Conservation (phyloP, 2,888 invertebrate species). For the Physocephala rufipes region DNA sequence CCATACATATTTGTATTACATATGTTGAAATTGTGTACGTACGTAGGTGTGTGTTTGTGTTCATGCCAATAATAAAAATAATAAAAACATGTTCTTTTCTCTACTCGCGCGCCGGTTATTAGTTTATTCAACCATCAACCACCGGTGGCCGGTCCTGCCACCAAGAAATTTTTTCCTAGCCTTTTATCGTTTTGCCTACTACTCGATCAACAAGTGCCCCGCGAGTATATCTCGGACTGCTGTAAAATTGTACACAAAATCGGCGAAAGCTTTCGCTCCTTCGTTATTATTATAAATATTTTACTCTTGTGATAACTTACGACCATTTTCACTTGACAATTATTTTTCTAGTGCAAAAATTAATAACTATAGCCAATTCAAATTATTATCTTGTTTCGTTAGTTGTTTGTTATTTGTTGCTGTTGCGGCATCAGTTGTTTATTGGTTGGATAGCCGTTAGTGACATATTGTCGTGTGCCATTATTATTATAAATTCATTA, state of each 20-base stretch:
- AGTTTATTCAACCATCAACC: background rate
- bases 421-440: background rate
- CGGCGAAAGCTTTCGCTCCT: slow-evolving; percentile 5
- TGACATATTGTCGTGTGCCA: background rate
- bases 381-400: background rate
- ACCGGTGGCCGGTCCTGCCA: slow-evolving; percentile 4
- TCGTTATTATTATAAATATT: background rate
- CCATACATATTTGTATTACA: too few relatives aligned
- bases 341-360: slow-evolving; percentile 1
- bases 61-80: background rate
- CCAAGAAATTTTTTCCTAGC: background rate
- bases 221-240: background rate
- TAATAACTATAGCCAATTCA: too few relatives aligned
- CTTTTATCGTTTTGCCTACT: background rate
- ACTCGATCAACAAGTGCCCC: background rate
- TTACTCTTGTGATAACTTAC: background rate
- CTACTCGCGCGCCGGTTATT: background rate
- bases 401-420: slow-evolving; percentile 8
- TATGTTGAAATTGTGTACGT: background rate
- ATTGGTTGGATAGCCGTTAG: background rate
- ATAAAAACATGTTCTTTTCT: too few relatives aligned
- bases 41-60: background rate
- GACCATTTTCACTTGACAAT: background rate
- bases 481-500: too few relatives aligned
- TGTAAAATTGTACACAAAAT: background rate